Conservation (phyloP, 2,113 vertebrate species). For the Calonectris borealis region DNA sequence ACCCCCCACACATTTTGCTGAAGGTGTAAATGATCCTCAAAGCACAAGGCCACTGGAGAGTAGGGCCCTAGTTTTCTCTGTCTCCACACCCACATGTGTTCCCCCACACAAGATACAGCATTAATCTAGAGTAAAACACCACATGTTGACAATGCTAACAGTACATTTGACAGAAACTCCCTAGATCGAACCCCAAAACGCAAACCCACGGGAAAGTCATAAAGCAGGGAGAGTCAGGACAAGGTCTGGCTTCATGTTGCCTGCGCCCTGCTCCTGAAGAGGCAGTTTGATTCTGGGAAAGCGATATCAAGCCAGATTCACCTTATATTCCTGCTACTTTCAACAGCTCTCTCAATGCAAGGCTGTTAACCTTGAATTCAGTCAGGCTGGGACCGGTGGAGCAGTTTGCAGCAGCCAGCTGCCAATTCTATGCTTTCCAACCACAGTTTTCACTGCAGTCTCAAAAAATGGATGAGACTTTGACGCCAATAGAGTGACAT, state of each 20-base stretch:
- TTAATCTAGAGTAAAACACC: slow-evolving; percentile 53
- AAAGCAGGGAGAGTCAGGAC: neutral
- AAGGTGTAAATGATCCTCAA: slow-evolving; percentile 54
- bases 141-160: slow-evolving; percentile 19
- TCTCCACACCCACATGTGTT: slow-evolving; percentile 55
- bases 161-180: slow-evolving; percentile 5
- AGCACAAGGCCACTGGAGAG: slow-evolving; percentile 53
- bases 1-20: slow-evolving; percentile 7
- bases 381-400: neutral
- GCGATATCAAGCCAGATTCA: neutral
- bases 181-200: neutral
- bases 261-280: neutral
- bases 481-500: accelerated
- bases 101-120: slow-evolving; percentile 46
- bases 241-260: neutral
- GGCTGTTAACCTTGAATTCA: neutral
- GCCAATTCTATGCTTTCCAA: neutral
- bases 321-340: neutral
- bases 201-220: neutral
- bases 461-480: neutral
- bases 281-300: neutral
- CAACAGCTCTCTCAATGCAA: neutral
- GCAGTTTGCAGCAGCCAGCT: neutral
- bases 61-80: slow-evolving; percentile 49
- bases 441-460: neutral